phyloP scores from a whole-genome alignment of 2,797 vertebrate genomes.

The Clarias fuscus region DNA sequence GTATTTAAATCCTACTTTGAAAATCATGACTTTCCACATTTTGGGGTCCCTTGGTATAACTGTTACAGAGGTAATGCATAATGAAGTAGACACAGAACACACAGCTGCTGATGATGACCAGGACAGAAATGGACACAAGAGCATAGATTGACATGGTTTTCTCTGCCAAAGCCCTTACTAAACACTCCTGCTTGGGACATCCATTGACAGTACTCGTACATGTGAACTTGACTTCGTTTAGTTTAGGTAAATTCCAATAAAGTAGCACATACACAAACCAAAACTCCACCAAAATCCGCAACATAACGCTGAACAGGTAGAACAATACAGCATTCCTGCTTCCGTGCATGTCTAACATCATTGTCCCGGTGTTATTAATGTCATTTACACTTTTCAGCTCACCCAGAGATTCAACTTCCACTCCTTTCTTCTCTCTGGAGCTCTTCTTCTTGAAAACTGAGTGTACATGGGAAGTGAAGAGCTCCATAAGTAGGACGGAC shows the following conservation, averaged over 20 bases:
- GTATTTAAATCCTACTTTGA: not conserved
- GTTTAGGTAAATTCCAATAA: conserved; percentile 59
- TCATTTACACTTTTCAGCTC: conserved; percentile 13
- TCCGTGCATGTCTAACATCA: conserved; percentile 59
- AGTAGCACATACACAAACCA: conserved; percentile 59
- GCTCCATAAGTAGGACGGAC: conserved; percentile 64
- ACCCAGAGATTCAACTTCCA: conserved; percentile 42
- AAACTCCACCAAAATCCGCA: conserved; percentile 55
- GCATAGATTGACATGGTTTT: conserved; percentile 62
- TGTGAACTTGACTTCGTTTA: fast-evolving
- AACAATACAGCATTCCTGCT: conserved; percentile 51
- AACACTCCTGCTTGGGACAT: conserved; percentile 32
- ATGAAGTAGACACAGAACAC: conserved; percentile 56
- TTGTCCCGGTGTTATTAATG: conserved; percentile 2
- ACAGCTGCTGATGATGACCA: conserved; percentile 54
- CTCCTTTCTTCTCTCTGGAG: not conserved
- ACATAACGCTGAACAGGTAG: conserved; percentile 60
- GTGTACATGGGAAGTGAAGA: conserved; percentile 60
- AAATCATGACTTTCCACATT: not conserved
- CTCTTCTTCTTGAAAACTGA: conserved; percentile 46
- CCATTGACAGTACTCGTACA: not conserved
- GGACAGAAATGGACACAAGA: conserved; percentile 53
- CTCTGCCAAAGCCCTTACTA: conserved; percentile 54
- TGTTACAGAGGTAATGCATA: conserved; percentile 55
- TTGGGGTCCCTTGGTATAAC: conserved; percentile 1